Conservation (phyloP, 2,888 invertebrate genomes). For the Tromatobia lineatoria region DNA sequence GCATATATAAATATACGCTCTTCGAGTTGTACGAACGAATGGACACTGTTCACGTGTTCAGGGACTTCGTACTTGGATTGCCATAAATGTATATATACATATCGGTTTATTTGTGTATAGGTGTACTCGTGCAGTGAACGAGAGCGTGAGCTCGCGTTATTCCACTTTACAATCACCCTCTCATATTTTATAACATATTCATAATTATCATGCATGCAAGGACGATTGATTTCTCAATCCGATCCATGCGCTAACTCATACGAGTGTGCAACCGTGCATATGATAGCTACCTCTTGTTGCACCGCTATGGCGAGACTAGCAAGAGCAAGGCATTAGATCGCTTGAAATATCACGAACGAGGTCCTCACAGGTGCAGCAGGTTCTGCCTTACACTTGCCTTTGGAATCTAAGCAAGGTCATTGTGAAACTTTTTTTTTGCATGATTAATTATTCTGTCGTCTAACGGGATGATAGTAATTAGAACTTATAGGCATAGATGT, state of each 20-base stretch:
- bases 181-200: conserved; percentile 84
- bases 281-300: background rate
- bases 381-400: conserved; percentile 50
- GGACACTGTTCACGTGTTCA: conserved; percentile 70
- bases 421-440: conserved; percentile 12
- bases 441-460: no score
- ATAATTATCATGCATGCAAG: conserved; percentile 83
- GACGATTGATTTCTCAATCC: conserved; percentile 83
- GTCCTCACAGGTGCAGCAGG: conserved; percentile 25
- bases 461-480: background rate
- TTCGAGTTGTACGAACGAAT: conserved; percentile 63
- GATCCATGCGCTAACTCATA: conserved; percentile 25
- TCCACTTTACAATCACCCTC: conserved; percentile 80
- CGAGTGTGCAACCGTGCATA: conserved; percentile 30
- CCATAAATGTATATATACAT: background rate
- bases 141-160: conserved; percentile 59
- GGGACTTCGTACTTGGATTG: conserved; percentile 71
- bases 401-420: conserved; percentile 64
- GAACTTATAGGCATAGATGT: background rate
- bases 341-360: conserved; percentile 39
- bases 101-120: background rate
- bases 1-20: conserved; percentile 3
- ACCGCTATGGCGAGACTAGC: conserved; percentile 1
- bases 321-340: conserved; percentile 29
- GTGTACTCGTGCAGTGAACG: conserved; percentile 17